Evolutionary conservation across 2,888 invertebrate genomes (phyloP), one percentile per base, ranked within the genome.

Genomic region (Eupithecia subumbrata): DNA sequence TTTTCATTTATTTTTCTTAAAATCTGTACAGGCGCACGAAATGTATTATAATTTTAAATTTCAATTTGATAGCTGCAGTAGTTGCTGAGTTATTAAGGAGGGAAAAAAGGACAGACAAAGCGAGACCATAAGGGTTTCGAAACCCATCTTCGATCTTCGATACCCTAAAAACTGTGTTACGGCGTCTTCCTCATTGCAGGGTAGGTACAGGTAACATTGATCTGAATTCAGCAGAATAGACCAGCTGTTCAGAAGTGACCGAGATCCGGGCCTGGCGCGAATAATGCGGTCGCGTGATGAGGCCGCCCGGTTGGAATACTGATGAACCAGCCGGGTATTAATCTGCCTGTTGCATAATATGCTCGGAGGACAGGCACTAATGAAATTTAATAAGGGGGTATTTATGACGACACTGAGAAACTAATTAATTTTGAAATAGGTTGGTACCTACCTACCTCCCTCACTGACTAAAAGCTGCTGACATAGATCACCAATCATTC

Each of bases 241-340:
- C 69, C 43, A 74, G 73, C 69, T 70, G 34, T 64, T 52, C 63
- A 48, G 5, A 16, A 60, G 69, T 60, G 60, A 12, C 22, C 66
- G 82, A 83, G 81, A 83, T 78, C 85, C 82, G 86, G 77, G 81
- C 73, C 80, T 83, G 81, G 81, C 81, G 80, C 79, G 83, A 81
- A 82, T 85, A 85, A 81, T 85, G 84, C 87, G 86, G 86, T 83
- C 83, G 83, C 78, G 86, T 88, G 89, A 89, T 90, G 89, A 91
- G 85, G 83, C 68, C 71, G 71, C 82, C 85, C 87, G 86, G 83
- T 78, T 45, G 86, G 91, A 91, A 91, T 90, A 89, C 90, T 88
- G 89, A 91, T 90, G 88, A 89, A 84, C 83, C 80, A 80, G 63
- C 71, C 68, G 73, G 79, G 81, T 86, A 87, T 89, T 89, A 89